A percentile compares a stretch with the other conserved stretches of the same genome.
phyloP scores from a whole-genome alignment of 2,797 vertebrate species.

The Picus viridis region DNA sequence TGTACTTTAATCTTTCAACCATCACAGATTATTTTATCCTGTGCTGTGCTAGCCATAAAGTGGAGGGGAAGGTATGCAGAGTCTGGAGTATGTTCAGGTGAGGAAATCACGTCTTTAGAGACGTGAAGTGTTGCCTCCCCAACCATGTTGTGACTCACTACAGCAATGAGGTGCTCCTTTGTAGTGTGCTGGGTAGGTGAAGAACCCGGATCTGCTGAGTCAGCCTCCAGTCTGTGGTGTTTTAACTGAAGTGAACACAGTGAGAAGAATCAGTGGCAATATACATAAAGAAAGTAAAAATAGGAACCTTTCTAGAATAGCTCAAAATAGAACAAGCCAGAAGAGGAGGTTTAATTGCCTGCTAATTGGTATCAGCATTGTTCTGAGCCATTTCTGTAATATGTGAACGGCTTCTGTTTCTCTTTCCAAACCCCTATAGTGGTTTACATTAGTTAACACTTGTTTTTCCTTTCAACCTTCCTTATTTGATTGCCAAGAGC shows the following conservation, averaged over 20 bases:
- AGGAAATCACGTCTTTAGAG: background rate
- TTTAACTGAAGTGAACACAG: background rate
- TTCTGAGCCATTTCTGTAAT: background rate
- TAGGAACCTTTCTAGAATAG: background rate
- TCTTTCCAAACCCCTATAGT: background rate
- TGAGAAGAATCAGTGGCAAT: background rate
- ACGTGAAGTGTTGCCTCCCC: background rate
- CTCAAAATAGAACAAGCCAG: background rate
- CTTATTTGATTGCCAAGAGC: background rate
- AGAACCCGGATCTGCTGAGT: background rate
- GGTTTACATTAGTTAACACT: background rate
- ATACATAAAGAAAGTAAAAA: background rate
- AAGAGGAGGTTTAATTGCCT: background rate
- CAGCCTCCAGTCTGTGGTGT: background rate
- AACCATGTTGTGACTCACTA: rapidly evolving
- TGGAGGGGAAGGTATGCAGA: background rate
- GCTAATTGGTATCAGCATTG: background rate
- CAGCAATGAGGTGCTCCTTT: background rate
- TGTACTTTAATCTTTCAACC: background rate
- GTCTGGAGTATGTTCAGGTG: background rate
- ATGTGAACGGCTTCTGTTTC: background rate
- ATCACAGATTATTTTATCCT: background rate
- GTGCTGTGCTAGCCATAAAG: background rate
- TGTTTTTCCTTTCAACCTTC: background rate
- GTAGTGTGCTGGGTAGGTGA: background rate